These are phyloP conservation scores for Benthosema pterotum DNA, from an alignment of 2,797 vertebrate genomes.

Conservation along the genomic window DNA sequence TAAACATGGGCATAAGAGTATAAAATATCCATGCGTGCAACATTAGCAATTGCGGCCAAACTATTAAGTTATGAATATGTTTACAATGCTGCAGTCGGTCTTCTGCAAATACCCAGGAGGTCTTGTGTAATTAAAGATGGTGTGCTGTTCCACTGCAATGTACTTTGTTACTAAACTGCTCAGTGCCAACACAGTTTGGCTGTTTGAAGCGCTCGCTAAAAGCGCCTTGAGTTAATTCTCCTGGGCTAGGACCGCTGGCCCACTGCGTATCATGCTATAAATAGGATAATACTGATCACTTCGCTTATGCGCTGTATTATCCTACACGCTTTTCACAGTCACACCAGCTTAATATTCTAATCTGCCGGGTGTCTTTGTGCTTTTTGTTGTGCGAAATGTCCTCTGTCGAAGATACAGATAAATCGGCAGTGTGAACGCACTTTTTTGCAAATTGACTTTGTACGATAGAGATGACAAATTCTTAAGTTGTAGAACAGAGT, in stretches of 20 bases:
- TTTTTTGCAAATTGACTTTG: slow-evolving; percentile 22
- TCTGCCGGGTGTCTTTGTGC: slow-evolving; percentile 11
- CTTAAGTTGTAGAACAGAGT: slow-evolving; percentile 13
- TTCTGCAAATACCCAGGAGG: slow-evolving; percentile 4
- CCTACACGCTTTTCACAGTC: slow-evolving; percentile 39
- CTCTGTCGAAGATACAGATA: background rate
- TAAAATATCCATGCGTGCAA: background rate
- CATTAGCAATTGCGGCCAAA: background rate
- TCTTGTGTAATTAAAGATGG: slow-evolving; percentile 5
- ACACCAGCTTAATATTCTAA: slow-evolving; percentile 18
- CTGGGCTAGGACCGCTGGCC: background rate
- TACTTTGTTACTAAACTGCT: slow-evolving; percentile 15
- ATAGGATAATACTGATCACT: slow-evolving; percentile 40
- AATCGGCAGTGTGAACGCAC: background rate
- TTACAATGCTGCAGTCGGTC: slow-evolving; percentile 17
- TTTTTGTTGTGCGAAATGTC: background rate
- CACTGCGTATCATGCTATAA: slow-evolving; percentile 30
- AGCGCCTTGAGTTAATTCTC: background rate
- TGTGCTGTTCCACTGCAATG: background rate
- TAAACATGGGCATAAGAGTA: background rate
- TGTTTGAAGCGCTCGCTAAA: background rate
- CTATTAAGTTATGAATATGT: slow-evolving; percentile 13
- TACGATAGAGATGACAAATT: slow-evolving; percentile 31
- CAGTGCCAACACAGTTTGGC: slow-evolving; percentile 4
- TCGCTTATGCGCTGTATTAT: background rate